phyloP scores from a whole-genome alignment of 2,888 invertebrate genomes.

The Watsonalla cultraria region DNA sequence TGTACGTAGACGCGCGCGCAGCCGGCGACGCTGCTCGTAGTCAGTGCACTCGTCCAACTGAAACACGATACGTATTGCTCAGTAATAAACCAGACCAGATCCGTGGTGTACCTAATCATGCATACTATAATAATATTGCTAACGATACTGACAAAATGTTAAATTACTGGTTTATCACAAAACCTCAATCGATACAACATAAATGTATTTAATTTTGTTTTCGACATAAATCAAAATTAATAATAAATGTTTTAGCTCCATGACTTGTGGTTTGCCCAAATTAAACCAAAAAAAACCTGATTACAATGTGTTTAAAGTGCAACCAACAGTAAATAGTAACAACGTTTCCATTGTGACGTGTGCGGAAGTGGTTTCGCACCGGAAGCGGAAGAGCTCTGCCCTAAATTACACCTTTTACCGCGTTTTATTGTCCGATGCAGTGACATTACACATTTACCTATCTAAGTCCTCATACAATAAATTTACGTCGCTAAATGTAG shows the following conservation, averaged over 20 bases:
- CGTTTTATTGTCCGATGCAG: neutral
- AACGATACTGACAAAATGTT: too few species aligned
- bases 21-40: conserved; percentile 91
- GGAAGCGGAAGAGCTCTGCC: neutral
- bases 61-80: conserved; percentile 28
- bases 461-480: too few species aligned
- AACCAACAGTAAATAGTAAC: neutral
- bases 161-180: too few species aligned
- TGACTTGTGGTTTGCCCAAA: too few species aligned
- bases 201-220: too few species aligned
- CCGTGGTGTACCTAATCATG: conserved; percentile 11
- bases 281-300: too few species aligned
- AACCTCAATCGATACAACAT: too few species aligned
- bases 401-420: neutral
- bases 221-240: too few species aligned
- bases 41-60: conserved; percentile 91
- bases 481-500: too few species aligned
- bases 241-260: too few species aligned
- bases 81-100: conserved; percentile 11
- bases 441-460: neutral
- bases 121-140: too few species aligned
- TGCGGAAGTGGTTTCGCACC: neutral
- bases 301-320: neutral
- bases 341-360: neutral
- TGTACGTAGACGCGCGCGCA: conserved; percentile 88